Conservation (phyloP, 1,140 invertebrate genomes). For the Papilio xuthus region DNA sequence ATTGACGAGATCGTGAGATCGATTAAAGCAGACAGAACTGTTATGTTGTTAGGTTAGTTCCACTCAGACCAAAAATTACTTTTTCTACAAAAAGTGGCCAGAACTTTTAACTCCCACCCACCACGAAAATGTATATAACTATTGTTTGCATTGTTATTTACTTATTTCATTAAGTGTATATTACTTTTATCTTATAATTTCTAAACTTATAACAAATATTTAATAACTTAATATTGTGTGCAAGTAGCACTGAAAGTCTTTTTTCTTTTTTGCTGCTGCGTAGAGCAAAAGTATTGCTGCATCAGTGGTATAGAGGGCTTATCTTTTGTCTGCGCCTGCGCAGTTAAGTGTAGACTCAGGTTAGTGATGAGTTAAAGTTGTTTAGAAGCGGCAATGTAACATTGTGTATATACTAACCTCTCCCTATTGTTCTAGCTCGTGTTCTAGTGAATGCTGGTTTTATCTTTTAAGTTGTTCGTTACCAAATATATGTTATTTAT, state of each 20-base stretch:
- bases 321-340: constrained; percentile 51
- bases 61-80: constrained; percentile 71
- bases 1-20: neutral
- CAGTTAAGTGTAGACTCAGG: constrained; percentile 65
- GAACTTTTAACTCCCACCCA: constrained; percentile 74
- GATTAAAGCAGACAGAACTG: neutral
- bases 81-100: constrained; percentile 72
- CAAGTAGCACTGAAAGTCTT: constrained; percentile 12
- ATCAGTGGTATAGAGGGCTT: constrained; percentile 43
- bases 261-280: constrained; percentile 27
- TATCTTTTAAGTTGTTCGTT: constrained; percentile 79
- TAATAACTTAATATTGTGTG: constrained; percentile 6
- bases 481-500: constrained; percentile 81
- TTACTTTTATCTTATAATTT: constrained; percentile 41
- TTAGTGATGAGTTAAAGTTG: constrained; percentile 73
- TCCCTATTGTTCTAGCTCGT: constrained; percentile 56
- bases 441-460: constrained; percentile 60
- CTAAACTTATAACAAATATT: constrained; percentile 33
- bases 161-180: constrained; percentile 63
- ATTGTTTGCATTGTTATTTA: constrained; percentile 70
- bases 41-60: constrained; percentile 47
- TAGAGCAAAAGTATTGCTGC: constrained; percentile 28
- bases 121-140: constrained; percentile 77
- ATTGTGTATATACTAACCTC: constrained; percentile 75
- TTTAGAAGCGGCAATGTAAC: constrained; percentile 64